Conservation (phyloP, 2,113 vertebrate genomes). For the Tachysurus fulvidraco region DNA sequence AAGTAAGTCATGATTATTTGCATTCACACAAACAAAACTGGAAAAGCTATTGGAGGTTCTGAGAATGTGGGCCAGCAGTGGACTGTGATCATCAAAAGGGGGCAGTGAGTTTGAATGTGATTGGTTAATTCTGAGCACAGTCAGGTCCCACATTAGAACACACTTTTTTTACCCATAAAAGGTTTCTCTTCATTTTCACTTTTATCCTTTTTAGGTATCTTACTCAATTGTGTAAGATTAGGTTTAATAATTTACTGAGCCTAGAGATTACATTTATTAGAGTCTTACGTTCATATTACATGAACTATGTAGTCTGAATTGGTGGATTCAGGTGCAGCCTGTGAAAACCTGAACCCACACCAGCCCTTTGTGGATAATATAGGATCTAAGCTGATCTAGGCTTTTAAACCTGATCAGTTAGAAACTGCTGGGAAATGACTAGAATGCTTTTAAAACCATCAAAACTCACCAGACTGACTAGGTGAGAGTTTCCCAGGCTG, state of each 20-base stretch:
- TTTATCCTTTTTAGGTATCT: background rate
- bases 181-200: background rate
- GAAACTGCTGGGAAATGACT: background rate
- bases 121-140: background rate
- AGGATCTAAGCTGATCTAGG: no score
- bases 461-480: background rate
- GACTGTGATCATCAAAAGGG: background rate
- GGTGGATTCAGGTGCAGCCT: no score
- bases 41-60: background rate
- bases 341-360: no score
- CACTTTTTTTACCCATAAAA: background rate
- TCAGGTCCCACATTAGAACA: background rate
- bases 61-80: background rate
- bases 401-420: background rate
- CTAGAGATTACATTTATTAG: background rate
- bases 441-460: background rate
- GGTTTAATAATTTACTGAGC: background rate
- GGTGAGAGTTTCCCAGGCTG: background rate
- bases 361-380: no score
- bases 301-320: background rate
- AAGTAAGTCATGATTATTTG: background rate
- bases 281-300: background rate
- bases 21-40: background rate
- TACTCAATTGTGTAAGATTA: background rate
- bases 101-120: background rate